Percentiles rank a stretch among this genome's conserved stretches.
These are phyloP conservation scores for Abrostola tripartita DNA, from an alignment of 2,888 invertebrate species.

Conservation along the genomic window DNA sequence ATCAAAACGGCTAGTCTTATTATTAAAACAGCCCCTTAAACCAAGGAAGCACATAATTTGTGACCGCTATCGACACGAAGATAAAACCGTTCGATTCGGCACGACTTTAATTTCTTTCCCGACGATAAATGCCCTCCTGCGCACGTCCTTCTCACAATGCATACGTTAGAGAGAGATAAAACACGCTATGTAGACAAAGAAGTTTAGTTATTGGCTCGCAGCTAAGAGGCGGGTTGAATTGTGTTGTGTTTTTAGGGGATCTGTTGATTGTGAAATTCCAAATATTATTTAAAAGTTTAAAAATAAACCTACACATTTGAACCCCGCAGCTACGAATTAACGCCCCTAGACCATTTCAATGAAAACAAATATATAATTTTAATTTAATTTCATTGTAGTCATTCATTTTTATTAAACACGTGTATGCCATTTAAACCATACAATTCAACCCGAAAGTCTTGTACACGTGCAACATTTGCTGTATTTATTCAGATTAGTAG, in stretches of 20 bases:
- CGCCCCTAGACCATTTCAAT: too few relatives aligned
- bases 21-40: constrained; percentile 59
- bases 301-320: too few relatives aligned
- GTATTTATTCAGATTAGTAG: too few relatives aligned
- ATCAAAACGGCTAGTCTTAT: not conserved
- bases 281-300: too few relatives aligned
- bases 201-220: constrained; percentile 75
- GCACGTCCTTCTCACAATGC: constrained; percentile 67
- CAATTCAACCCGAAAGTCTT: too few relatives aligned
- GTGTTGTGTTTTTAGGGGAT: constrained; percentile 60
- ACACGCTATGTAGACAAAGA: constrained; percentile 71
- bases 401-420: too few relatives aligned
- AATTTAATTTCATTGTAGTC: too few relatives aligned
- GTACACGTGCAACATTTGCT: too few relatives aligned
- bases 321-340: too few relatives aligned
- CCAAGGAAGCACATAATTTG: constrained; percentile 86
- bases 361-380: too few relatives aligned
- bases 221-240: constrained; percentile 63
- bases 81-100: constrained; percentile 86
- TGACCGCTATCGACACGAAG: constrained; percentile 87
- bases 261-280: constrained; percentile 28
- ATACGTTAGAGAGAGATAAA: constrained; percentile 63
- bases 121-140: constrained; percentile 79
- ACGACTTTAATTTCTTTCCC: constrained; percentile 86
- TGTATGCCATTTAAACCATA: too few relatives aligned